Evolutionary conservation across 2,888 invertebrate species (phyloP), one percentile per base, ranked within the genome.

Genomic region (Scaptomyza cyrtandrae): DNA sequence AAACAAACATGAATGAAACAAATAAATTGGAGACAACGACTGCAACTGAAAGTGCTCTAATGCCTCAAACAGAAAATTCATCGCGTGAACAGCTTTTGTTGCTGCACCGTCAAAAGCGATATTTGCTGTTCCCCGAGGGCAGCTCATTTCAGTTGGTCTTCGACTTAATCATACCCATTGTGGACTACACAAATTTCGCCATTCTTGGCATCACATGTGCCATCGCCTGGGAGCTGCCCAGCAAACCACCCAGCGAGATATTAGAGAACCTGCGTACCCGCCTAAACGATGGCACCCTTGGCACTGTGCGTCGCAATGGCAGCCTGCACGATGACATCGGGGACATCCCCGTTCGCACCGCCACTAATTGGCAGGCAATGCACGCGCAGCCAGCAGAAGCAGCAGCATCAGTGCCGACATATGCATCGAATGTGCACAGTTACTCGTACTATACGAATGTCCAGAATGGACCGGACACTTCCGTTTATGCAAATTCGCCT

Each of bases 141-240:
- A 93, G 93, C 65, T 92, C 92, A 19, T 91, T 92, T 55, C 92
- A 92, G 78, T 56, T 92, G 67, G 92, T 90, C 60, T 91, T 90
- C 66, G 92, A 92, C 82, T 85, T 92, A 72, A 91, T 92, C 72
- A 90, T 92, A 74, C 91, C 91, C 66, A 90, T 92, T 64, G 89
- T 92, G 37, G 92, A 91, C 75, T 91, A 90, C 59, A 91, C 90
- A 33, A 91, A 91, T 67, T 91, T 88, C 46, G 94, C 95, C 68
- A 93, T 95, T 11, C 93, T 95, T 85, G 96, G 96, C 6, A 93
- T 95, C 70, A 96, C 96, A 0, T 95, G 95, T 2, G 96, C 96
- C 0, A 92, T 96, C 75, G 96, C 96, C 6, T 96, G 95, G 93
- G 95, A 96, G 87, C 90, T 96, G 57, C 96, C 96, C 0, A 95